Conservation (phyloP, 1,140 invertebrate genomes). For the Drosophila athabasca region DNA sequence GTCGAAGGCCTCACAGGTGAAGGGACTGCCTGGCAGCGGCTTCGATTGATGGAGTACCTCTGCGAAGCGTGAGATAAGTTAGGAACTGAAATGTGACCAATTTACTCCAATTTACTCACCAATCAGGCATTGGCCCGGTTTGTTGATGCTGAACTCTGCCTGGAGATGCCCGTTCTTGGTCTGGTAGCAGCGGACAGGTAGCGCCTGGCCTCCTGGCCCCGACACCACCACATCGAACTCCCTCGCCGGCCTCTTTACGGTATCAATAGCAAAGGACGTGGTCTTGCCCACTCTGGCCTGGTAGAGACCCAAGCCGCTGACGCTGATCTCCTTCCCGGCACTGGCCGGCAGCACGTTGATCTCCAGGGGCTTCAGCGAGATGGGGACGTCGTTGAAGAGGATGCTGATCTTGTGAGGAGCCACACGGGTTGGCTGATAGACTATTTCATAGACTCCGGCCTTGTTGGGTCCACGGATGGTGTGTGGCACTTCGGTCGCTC, state of each 20-base stretch:
- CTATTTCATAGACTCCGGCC: conserved; percentile 90
- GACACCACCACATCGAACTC: conserved; percentile 96
- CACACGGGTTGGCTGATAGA: conserved; percentile 92
- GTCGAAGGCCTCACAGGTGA: conserved; percentile 97
- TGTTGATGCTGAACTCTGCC: conserved; percentile 95
- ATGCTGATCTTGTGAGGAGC: conserved; percentile 92
- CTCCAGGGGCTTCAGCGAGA: conserved; percentile 85
- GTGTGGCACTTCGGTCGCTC: conserved; percentile 91
- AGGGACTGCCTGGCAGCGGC: conserved; percentile 96
- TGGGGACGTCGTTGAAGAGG: conserved; percentile 90
- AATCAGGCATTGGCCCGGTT: conserved; percentile 88
- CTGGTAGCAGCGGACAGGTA: conserved; percentile 97
- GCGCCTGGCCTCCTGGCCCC: conserved; percentile 93
- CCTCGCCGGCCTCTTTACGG: conserved; percentile 88
- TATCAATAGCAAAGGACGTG: conserved; percentile 95
- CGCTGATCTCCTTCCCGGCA: conserved; percentile 87
- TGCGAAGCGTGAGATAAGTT: conserved; percentile 51
- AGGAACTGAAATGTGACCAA: too few species aligned
- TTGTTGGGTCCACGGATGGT: conserved; percentile 88
- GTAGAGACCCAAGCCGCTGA: conserved; percentile 90
- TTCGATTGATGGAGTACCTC: conserved; percentile 96
- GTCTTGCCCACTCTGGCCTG: conserved; percentile 91
- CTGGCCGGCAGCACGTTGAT: conserved; percentile 86
- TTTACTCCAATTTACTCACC: conserved; percentile 81
- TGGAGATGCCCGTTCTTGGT: conserved; percentile 96